Conservation (phyloP, 2,113 vertebrate species). For the Barnardius zonarius region DNA sequence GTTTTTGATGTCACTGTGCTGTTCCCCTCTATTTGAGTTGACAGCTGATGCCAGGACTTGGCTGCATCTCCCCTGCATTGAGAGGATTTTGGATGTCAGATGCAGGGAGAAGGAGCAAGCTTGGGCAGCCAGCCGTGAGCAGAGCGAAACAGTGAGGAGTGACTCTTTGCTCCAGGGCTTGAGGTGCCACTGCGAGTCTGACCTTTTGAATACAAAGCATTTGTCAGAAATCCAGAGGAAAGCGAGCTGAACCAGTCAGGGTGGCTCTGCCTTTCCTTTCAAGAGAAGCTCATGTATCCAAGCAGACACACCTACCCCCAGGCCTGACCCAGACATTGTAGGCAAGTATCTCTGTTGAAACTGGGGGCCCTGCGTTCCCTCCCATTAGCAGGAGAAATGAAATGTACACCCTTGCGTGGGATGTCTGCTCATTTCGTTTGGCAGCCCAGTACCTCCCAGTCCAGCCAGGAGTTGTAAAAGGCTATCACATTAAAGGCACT, state of each 20-base stretch:
- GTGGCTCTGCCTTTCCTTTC: constrained; percentile 3
- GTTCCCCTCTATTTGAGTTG: constrained; percentile 56
- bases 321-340: not conserved
- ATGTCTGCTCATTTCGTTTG: not conserved
- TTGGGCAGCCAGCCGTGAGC: constrained; percentile 68
- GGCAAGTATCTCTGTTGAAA: not conserved
- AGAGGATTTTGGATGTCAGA: constrained; percentile 60
- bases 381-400: not conserved
- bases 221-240: constrained; percentile 68
- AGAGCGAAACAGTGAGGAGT: constrained; percentile 18
- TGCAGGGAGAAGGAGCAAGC: constrained; percentile 51
- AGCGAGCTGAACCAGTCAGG: constrained; percentile 26
- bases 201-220: constrained; percentile 75
- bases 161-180: not conserved
- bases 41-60: constrained; percentile 55
- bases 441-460: not conserved
- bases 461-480: not conserved
- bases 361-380: not conserved
- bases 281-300: not conserved
- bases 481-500: not conserved
- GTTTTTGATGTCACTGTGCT: constrained; percentile 31
- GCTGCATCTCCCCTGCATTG: not conserved
- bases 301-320: constrained; percentile 7
- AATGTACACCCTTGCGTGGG: not conserved
- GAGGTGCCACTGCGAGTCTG: constrained; percentile 49